Base-by-base conservation (phyloP, 2,797 vertebrate species). In the Falco peregrinus region DNA sequence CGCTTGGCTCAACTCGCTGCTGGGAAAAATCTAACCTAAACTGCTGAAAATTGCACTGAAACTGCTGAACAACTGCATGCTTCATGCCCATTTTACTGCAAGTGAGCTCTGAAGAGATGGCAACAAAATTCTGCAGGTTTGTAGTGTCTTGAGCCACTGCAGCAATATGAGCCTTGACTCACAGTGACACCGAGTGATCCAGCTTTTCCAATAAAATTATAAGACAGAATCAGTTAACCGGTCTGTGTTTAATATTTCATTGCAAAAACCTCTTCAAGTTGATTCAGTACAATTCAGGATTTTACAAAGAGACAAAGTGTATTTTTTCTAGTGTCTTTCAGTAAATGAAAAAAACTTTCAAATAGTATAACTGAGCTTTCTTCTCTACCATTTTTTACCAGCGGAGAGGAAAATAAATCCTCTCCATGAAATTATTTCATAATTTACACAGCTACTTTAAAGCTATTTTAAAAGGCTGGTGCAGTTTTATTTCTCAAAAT, bases 401-500 rank as follows among this genome's bases (percentile, higher is more conserved):
- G 5, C 21, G 20, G 39, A 80, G 33, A 90, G 18, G 31, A 88
- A 93, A 80, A 59, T 22, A 87, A 87, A 75, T 76, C 13, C 16
- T 35, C 11, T 65, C 12, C 14, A 26, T 59, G 2, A 65, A 81
- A 83, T 67, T 68, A 88, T 91, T 90, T 91, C 63, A 16, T 63
- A 63, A 93, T 48, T 85, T 87, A 65, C 13, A 41, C 3, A 61
- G 8, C 8, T 84, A 11, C 37, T 74, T 93, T 61, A 75, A 84
- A 73, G 18, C 3, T 45, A 67, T 50, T 37, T 92, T 35, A 57
- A 96, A 93, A 91, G 16, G 5, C 12, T 68, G 17, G 25, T 69
- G 61, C 16, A 24, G 2, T 74, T 93, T 81, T 59, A 51, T 78
- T 94, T 90, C 60, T 93, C 39, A 48, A 94, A 89, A 89, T 79